Conservation (phyloP, 1,140 invertebrate species). For the Leptestheria dahalacensis region DNA sequence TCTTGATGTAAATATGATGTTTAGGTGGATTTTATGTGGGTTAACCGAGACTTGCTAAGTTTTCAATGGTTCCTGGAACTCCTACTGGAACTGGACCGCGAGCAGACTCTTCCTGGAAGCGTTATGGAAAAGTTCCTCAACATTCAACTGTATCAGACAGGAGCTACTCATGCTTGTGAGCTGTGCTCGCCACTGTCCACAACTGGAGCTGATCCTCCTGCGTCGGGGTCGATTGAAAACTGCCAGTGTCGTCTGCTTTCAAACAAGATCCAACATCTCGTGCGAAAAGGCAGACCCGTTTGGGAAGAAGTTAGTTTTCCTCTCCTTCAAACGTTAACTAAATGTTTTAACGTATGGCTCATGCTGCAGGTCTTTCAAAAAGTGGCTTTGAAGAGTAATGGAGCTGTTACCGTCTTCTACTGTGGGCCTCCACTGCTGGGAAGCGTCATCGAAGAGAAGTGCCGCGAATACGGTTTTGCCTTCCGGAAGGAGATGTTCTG, state of each 20-base stretch:
- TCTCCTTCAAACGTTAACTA: not conserved
- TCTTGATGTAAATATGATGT: not conserved
- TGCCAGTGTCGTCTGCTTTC: conserved; percentile 1
- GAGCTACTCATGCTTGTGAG: conserved; percentile 18
- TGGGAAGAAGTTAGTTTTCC: conserved; percentile 21
- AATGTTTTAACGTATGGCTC: not conserved
- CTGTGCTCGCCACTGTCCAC: not conserved
- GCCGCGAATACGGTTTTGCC: conserved; percentile 23
- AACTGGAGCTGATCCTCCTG: conserved; percentile 15
- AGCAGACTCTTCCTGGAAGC: conserved; percentile 26
- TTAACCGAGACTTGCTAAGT: conserved; percentile 31
- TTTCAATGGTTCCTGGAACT: conserved; percentile 36
- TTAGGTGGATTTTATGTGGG: conserved; percentile 35
- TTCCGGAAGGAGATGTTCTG: conserved; percentile 25
- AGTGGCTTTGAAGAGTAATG: conserved; percentile 24
- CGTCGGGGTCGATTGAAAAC: conserved; percentile 16
- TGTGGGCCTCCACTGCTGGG: conserved; percentile 29
- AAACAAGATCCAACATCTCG: conserved; percentile 1
- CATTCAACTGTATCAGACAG: conserved; percentile 32
- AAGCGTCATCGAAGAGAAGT: conserved; percentile 19
- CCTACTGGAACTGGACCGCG: conserved; percentile 28
- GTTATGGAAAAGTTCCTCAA: conserved; percentile 26
- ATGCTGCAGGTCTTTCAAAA: conserved; percentile 27
- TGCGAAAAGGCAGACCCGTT: conserved; percentile 20
- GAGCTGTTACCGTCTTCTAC: conserved; percentile 32